Evolutionary conservation across 2,113 vertebrate genomes (phyloP).

Genomic region (Eulemur rufifrons): DNA sequence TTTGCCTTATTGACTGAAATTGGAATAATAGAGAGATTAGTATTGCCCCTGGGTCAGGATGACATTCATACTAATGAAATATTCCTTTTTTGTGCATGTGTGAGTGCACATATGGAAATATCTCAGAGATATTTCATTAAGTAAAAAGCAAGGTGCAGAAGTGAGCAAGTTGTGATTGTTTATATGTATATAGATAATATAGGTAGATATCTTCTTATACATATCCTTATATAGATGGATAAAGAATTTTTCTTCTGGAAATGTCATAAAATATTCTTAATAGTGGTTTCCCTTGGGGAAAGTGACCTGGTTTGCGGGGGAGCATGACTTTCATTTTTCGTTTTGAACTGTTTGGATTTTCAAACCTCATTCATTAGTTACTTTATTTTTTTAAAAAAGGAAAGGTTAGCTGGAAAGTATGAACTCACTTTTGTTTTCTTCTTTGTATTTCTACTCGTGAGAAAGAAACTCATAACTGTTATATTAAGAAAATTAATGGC

Average conservation of each 20-base stretch:
- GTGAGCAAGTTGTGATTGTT: not conserved
- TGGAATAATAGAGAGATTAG: not conserved
- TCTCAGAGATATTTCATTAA: not conserved
- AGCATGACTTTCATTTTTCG: not conserved
- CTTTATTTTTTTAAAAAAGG: not conserved
- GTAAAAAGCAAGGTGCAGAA: not conserved
- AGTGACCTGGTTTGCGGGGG: not conserved
- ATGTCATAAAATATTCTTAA: not conserved
- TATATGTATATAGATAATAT: not conserved
- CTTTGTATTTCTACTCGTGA: not conserved
- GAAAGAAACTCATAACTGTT: not conserved
- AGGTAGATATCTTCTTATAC: not conserved
- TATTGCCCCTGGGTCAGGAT: not conserved
- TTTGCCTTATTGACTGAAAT: not conserved
- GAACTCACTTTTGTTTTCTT: not conserved
- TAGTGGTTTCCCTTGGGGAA: not conserved
- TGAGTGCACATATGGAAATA: not conserved
- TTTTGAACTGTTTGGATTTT: conserved; percentile 8
- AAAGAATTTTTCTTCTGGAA: not conserved
- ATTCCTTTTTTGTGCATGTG: not conserved
- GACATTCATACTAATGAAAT: not conserved
- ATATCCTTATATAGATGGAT: not conserved
- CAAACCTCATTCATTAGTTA: not conserved
- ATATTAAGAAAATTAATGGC: not conserved
- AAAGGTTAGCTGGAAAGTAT: not conserved